A percentile compares a stretch with the other conserved stretches of the same genome.
Evolutionary conservation across 2,797 vertebrate species (phyloP).

Genomic region (Sebastes hopkinsi): DNA sequence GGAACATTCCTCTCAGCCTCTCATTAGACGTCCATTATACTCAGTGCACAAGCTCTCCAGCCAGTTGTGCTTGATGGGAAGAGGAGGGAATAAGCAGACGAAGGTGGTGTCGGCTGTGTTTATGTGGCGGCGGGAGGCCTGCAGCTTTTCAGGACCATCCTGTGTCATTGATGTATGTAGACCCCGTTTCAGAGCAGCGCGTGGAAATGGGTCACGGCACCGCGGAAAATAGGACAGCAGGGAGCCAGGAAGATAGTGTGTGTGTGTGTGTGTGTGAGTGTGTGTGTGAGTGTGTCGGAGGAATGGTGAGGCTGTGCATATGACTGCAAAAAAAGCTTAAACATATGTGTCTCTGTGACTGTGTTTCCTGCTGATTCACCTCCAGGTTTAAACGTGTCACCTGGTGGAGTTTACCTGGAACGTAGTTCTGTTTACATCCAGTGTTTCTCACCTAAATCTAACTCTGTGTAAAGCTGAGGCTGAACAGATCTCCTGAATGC

Average conservation of each 20-base stretch:
- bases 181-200: conserved; percentile 2
- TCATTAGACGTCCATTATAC: neutral
- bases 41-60: neutral
- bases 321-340: neutral
- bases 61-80: neutral
- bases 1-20: neutral
- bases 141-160: conserved; percentile 7
- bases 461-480: neutral
- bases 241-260: neutral
- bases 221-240: conserved; percentile 35
- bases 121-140: neutral
- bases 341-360: neutral
- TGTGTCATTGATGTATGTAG: neutral
- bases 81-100: neutral
- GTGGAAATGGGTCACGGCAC: conserved; percentile 45
- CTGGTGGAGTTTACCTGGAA: neutral
- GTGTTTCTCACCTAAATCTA: neutral
- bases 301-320: neutral
- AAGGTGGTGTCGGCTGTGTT: neutral
- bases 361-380: neutral
- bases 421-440: neutral
- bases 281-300: neutral
- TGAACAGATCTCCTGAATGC: neutral
- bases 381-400: neutral
- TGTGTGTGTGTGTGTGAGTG: neutral